Percentiles rank a stretch among this genome's conserved stretches.
phyloP scores from a whole-genome alignment of 2,113 vertebrate genomes.

The Thunnus thynnus region DNA sequence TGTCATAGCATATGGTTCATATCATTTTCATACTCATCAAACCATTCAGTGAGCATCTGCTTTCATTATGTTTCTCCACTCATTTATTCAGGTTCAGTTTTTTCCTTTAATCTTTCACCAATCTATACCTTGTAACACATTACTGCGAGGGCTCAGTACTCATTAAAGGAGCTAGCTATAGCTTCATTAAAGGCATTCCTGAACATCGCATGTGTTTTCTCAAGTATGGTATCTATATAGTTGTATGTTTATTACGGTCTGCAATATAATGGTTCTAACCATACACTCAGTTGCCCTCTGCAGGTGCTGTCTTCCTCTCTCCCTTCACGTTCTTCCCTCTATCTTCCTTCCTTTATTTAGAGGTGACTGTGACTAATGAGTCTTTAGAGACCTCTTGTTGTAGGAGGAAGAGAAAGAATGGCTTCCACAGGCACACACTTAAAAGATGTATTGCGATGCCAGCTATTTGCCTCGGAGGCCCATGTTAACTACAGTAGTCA shows the following conservation, averaged over 20 bases:
- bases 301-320: conserved; percentile 5
- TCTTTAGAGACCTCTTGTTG: conserved; percentile 81
- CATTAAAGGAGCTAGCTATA: not conserved
- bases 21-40: too few species aligned
- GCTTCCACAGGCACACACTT: conserved; percentile 73
- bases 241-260: not conserved
- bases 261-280: conserved; percentile 15
- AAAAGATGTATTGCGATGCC: conserved; percentile 75
- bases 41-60: too few species aligned
- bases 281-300: conserved; percentile 42
- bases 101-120: not conserved
- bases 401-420: conserved; percentile 68
- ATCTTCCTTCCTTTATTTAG: conserved; percentile 62
- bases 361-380: conserved; percentile 83
- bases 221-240: not conserved
- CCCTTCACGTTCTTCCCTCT: conserved; percentile 38
- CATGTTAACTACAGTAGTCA: conserved; percentile 80
- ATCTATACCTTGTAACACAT: not conserved
- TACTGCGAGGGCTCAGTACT: too few species aligned
- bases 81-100: not conserved
- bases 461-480: conserved; percentile 77
- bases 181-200: conserved; percentile 2
- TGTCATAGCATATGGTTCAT: too few species aligned
- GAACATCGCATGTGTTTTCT: conserved; percentile 3
- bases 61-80: too few species aligned